Conservation (phyloP, 2,113 vertebrate species). For the Origma solitaria region DNA sequence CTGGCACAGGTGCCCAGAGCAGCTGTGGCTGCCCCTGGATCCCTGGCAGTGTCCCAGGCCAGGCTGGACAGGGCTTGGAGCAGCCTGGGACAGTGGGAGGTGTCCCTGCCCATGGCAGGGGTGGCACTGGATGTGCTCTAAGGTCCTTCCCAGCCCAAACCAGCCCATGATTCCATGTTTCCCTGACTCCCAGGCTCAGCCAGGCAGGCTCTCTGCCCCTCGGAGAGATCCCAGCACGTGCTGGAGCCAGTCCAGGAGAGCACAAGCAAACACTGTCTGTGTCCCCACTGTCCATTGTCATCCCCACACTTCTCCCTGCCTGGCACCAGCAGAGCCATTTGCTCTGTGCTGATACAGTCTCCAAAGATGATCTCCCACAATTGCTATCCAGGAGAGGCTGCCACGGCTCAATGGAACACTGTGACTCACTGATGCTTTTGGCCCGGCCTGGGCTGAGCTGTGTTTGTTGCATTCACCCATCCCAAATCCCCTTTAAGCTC, state of each 20-base stretch:
- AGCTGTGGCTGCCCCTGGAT: neutral
- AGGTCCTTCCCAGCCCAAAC: neutral
- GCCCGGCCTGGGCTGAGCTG: neutral
- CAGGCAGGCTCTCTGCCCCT: neutral
- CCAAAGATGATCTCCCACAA: neutral
- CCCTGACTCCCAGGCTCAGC: neutral
- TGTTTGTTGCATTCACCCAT: neutral
- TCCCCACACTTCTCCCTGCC: neutral
- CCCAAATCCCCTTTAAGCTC: conserved; percentile 51
- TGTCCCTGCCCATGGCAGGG: neutral
- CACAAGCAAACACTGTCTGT: neutral
- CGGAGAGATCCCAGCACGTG: neutral
- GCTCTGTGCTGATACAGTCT: neutral
- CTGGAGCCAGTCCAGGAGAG: neutral
- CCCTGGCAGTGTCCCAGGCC: neutral
- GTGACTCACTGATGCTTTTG: neutral
- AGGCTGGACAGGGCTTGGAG: rapidly evolving
- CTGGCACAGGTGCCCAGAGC: neutral
- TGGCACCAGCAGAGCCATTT: neutral
- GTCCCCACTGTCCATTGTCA: neutral
- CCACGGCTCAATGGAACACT: neutral
- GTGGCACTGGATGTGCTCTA: rapidly evolving
- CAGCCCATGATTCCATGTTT: neutral
- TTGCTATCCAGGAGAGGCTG: neutral
- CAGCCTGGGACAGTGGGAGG: neutral